Percentiles rank a stretch among this genome's conserved stretches.
Conservation (phyloP, 2,113 vertebrate species). For the Cottus gobio region DNA sequence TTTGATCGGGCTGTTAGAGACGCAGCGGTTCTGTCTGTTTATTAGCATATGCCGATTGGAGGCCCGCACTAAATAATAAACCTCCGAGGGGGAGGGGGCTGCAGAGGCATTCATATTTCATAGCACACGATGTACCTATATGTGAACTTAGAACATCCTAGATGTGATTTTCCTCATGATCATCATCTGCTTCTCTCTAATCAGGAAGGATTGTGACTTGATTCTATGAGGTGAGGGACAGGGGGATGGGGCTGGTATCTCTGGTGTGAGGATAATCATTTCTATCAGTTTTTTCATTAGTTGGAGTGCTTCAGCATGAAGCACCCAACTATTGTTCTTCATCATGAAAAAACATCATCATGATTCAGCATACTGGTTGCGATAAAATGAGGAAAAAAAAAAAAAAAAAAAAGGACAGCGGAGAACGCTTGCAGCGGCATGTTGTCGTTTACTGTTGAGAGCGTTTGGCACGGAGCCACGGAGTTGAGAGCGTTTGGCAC, state of each 20-base stretch:
- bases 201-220: background rate
- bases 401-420: conserved; percentile 28
- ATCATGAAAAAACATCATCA: too few species aligned
- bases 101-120: conserved; percentile 75
- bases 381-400: conserved; percentile 50
- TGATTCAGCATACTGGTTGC: conserved; percentile 52
- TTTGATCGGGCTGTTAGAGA: conserved; percentile 71
- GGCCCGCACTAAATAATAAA: conserved; percentile 74
- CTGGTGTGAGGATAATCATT: too few species aligned
- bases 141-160: conserved; percentile 64
- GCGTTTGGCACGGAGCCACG: conserved; percentile 38
- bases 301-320: too few species aligned
- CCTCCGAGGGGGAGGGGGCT: conserved; percentile 59
- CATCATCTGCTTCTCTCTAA: conserved; percentile 39
- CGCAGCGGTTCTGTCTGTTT: conserved; percentile 70
- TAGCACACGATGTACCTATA: conserved; percentile 66
- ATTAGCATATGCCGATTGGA: conserved; percentile 78
- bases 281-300: too few species aligned
- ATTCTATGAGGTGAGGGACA: too few species aligned
- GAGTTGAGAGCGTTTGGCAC: too few species aligned
- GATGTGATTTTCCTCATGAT: conserved; percentile 71
- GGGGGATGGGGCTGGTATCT: too few species aligned
- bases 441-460: conserved; percentile 12
- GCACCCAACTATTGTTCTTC: too few species aligned
- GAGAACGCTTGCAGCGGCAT: conserved; percentile 41